A percentile compares a stretch with the other conserved stretches of the same genome.
Evolutionary conservation across 2,888 invertebrate species (phyloP).

Genomic region (Villa cingulata): DNA sequence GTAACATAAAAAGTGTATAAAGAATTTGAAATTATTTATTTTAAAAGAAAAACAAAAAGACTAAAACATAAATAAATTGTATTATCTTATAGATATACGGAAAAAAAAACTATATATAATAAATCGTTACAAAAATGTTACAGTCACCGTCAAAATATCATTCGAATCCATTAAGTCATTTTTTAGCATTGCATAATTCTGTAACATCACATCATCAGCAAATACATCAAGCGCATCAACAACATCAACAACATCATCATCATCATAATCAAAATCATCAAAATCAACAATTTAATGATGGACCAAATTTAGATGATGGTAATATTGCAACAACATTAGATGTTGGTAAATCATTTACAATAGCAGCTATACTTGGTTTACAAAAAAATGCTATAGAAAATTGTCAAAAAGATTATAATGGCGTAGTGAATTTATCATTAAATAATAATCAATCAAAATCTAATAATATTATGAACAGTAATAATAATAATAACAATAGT

Average conservation of each 20-base stretch:
- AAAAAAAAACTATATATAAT: too few relatives aligned
- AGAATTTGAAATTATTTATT: too few relatives aligned
- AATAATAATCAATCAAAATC: conserved; percentile 19
- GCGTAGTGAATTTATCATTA: conserved; percentile 35
- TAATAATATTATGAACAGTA: conserved; percentile 3
- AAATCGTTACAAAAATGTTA: conserved; percentile 28
- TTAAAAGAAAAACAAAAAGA: too few relatives aligned
- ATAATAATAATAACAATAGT: conserved; percentile 14
- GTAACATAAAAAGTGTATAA: too few relatives aligned
- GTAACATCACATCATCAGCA: conserved; percentile 8
- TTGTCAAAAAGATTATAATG: conserved; percentile 27
- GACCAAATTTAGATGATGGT: neutral
- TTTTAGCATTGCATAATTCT: conserved; percentile 34
- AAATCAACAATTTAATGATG: neutral
- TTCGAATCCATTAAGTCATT: conserved; percentile 36
- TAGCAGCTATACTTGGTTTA: conserved; percentile 73
- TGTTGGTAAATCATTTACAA: conserved; percentile 65
- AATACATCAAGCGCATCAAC: conserved; percentile 13
- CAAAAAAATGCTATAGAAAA: conserved; percentile 36
- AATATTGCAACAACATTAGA: conserved; percentile 31
- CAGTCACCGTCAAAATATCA: conserved; percentile 37
- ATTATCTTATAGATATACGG: too few relatives aligned
- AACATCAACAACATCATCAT: conserved; percentile 11
- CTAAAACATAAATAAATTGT: too few relatives aligned
- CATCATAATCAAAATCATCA: conserved; percentile 4